phyloP scores from a whole-genome alignment of 2,888 invertebrate species.

The Caenorhabditis uteleia region DNA sequence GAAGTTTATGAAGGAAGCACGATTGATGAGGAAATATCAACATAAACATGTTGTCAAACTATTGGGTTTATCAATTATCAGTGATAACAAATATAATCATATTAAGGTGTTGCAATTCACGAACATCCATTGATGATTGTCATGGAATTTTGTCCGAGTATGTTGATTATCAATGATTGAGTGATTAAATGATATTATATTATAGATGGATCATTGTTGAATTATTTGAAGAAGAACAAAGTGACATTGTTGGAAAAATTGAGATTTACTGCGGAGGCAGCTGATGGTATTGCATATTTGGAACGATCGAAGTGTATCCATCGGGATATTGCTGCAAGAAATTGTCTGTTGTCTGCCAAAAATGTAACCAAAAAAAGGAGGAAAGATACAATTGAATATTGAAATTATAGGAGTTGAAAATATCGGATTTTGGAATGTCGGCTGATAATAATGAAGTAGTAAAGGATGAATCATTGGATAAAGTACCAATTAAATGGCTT shows the following conservation, averaged over 20 bases:
- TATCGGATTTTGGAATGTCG: slow-evolving; percentile 70
- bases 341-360: slow-evolving; percentile 75
- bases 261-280: slow-evolving; percentile 71
- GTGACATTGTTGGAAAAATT: slow-evolving; percentile 36
- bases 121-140: slow-evolving; percentile 64
- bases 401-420: slow-evolving; percentile 62
- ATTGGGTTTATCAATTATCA: too few species aligned
- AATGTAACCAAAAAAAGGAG: slow-evolving; percentile 10
- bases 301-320: slow-evolving; percentile 84
- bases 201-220: slow-evolving; percentile 49
- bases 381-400: not conserved
- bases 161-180: not conserved
- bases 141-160: slow-evolving; percentile 60
- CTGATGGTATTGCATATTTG: slow-evolving; percentile 83
- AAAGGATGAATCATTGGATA: slow-evolving; percentile 52
- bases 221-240: slow-evolving; percentile 49
- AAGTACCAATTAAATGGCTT: slow-evolving; percentile 64
- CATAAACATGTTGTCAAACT: slow-evolving; percentile 59
- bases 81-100: too few species aligned
- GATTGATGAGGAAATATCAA: slow-evolving; percentile 59
- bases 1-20: slow-evolving; percentile 63
- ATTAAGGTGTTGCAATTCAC: slow-evolving; percentile 62
- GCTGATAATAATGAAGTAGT: slow-evolving; percentile 55
- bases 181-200: too few species aligned
- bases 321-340: slow-evolving; percentile 84